These are phyloP conservation scores for Corvus cornix DNA, from an alignment of 2,113 vertebrate species.

Conservation along the genomic window DNA sequence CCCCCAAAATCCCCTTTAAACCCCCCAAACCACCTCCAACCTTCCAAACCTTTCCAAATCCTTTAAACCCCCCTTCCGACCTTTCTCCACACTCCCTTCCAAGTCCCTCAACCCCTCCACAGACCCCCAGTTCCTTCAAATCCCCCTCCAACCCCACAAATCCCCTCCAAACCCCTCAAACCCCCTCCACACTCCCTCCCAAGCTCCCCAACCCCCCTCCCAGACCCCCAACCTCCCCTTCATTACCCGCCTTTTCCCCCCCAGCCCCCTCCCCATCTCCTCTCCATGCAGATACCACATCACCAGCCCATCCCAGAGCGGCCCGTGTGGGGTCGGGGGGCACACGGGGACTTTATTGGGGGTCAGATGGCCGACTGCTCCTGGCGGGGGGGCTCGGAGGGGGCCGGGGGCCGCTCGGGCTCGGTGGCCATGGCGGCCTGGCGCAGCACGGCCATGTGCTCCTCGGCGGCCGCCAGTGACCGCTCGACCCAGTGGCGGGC, in stretches of 20 bases:
- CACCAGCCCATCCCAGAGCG: not conserved
- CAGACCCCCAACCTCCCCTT: not conserved
- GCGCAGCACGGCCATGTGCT: constrained; percentile 89
- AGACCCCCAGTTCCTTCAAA: not conserved
- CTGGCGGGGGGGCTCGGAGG: constrained; percentile 73
- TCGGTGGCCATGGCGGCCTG: constrained; percentile 90
- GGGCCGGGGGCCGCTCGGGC: constrained; percentile 72
- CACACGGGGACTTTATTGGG: not conserved
- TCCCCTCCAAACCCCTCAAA: not conserved
- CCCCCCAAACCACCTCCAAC: no score
- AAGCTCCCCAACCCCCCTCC: no score
- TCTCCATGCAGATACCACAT: not conserved
- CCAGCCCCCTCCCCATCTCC: not conserved
- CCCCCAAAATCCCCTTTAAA: not conserved
- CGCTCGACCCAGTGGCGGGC: constrained; percentile 93
- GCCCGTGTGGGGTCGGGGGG: not conserved
- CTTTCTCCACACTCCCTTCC: not conserved
- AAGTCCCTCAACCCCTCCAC: not conserved
- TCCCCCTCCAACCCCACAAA: not conserved
- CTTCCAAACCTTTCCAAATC: no score
- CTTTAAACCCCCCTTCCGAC: no score
- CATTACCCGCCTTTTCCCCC: no score
- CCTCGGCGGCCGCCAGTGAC: constrained; percentile 87
- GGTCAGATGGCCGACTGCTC: constrained; percentile 86
- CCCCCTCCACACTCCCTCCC: not conserved